Percentiles rank a stretch among this genome's conserved stretches.
Conservation (phyloP, 2,888 invertebrate species). For the Serripes groenlandicus region DNA sequence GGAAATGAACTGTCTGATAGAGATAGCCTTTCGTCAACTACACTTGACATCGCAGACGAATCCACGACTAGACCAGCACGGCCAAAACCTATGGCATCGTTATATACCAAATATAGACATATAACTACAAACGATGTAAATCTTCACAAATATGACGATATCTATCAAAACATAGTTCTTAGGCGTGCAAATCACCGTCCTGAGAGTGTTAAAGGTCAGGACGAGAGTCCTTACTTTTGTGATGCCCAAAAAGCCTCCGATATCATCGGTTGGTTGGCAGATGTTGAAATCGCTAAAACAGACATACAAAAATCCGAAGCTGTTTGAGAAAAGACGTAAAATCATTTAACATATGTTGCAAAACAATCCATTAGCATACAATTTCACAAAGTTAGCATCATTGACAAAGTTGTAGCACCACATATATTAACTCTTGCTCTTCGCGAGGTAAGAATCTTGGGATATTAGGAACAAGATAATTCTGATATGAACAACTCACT, state of each 20-base stretch:
- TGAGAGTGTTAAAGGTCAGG: not conserved
- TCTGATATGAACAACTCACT: no score
- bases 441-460: no score
- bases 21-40: constrained; percentile 6
- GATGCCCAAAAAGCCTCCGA: constrained; percentile 46
- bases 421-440: no score
- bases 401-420: no score
- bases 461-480: no score
- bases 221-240: constrained; percentile 31
- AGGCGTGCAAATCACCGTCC: not conserved
- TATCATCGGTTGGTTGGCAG: constrained; percentile 52
- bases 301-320: no score
- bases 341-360: no score
- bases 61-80: constrained; percentile 1
- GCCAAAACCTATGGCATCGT: constrained; percentile 36
- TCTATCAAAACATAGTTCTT: not conserved
- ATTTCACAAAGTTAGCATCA: no score
- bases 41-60: not conserved
- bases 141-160: constrained; percentile 35
- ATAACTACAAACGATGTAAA: constrained; percentile 56
- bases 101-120: constrained; percentile 57
- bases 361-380: no score
- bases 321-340: no score
- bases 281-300: no score
- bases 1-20: constrained; percentile 4